Evolutionary conservation across 2,888 invertebrate species (phyloP).

Genomic region (Microplitis deprimator): DNA sequence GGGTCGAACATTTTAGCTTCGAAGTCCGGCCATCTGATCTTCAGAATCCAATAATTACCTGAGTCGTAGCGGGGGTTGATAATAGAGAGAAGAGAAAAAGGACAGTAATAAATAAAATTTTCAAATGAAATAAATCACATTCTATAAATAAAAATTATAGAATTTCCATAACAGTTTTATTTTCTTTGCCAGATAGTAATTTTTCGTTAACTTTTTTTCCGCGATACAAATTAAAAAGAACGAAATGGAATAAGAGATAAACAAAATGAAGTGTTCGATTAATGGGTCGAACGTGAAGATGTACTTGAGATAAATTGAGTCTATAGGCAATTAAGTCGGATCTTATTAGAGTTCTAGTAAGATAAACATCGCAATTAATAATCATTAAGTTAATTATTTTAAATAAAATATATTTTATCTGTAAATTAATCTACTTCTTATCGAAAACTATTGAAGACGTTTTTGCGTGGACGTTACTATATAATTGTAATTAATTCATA

Average conservation of each 20-base stretch:
- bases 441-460: no score
- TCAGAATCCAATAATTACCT: slow-evolving; percentile 83
- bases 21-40: slow-evolving; percentile 85
- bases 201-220: no score
- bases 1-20: slow-evolving; percentile 82
- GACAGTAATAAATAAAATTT: slow-evolving; percentile 23
- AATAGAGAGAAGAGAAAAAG: slow-evolving; percentile 24
- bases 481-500: no score
- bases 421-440: no score
- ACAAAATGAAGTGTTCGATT: slow-evolving; percentile 22
- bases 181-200: no score
- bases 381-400: background rate
- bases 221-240: no score
- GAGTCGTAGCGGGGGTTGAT: slow-evolving; percentile 29
- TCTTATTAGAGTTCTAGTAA: background rate
- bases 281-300: slow-evolving; percentile 22
- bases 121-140: background rate
- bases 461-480: no score
- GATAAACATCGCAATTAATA: background rate
- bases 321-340: background rate
- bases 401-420: background rate
- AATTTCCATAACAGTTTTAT: no score
- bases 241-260: slow-evolving; percentile 3
- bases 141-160: no score
- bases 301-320: background rate